Base-by-base conservation (phyloP, 2,888 invertebrate genomes). In the Acrocyrtus sp. region DNA sequence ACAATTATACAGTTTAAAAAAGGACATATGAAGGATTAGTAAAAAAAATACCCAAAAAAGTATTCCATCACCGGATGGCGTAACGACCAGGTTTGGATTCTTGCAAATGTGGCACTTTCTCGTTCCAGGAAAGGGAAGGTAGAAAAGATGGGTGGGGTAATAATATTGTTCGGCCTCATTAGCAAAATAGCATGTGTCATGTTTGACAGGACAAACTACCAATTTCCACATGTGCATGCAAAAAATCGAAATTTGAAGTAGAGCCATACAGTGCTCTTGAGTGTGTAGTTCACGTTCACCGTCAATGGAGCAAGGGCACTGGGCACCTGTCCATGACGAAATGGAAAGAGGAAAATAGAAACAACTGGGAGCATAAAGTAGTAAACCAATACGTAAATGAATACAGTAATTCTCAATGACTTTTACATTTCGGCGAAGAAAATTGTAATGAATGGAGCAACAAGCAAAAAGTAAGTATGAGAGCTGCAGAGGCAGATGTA, bases 321-420 rank as follows among this genome's bases (percentile, higher is more conserved):
- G 29, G 68, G 70, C 70, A 70, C 62, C 70, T 70, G 70, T 26
- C 70, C 70, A 62, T 54, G 62, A 56, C 70, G 62, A 70, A 70
- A 62, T 1, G 62, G 57, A 54, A 39, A 41, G n/a, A 21, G 19
- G 27, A 53, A 27, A 50, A 19, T 22, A 19, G 6, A 10, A 22
- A 10, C 22, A 53, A 53, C n/a, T 6, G 4, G 27, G 26, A 26
- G 27, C 29, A 27, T 6, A 27, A 12, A n/a, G 50, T 53, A 27
- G 26, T 24, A 15, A 24, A 53, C 10, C 53, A 51, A 17, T 24
- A 45, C 47, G 5, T 17, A 39, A 39, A 39, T 39, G 47, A 45
- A 45, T 6, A n/a, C n/a, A 19, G 19, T 15, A 17, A 15, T 45
- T 17, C n/a, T 45, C 47, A 45, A 45, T 45, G 5, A 45, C 17